Conservation (phyloP, 2,888 invertebrate species). For the Folsomia manolachei region DNA sequence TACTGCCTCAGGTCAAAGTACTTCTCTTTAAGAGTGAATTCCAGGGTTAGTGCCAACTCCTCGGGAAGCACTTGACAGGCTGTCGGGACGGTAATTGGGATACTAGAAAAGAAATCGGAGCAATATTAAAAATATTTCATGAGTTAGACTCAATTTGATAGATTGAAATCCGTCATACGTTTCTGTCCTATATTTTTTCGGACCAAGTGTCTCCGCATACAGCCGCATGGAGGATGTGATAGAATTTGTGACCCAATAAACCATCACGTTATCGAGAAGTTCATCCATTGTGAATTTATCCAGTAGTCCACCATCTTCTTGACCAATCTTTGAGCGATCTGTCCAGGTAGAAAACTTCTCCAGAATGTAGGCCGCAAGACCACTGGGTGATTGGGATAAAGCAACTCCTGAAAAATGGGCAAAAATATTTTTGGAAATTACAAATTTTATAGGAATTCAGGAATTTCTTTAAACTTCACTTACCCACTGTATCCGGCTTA, state of each 20-base stretch:
- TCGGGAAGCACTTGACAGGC: constrained; percentile 54
- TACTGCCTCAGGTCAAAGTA: constrained; percentile 68
- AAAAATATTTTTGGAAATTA: not conserved
- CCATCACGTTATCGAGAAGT: constrained; percentile 73
- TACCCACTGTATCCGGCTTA: constrained; percentile 84
- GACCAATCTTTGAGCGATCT: constrained; percentile 48
- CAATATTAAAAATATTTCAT: too few relatives aligned
- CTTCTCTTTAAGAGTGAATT: constrained; percentile 59
- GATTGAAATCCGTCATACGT: too few relatives aligned
- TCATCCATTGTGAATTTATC: constrained; percentile 57
- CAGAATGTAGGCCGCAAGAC: constrained; percentile 82
- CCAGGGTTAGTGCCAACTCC: constrained; percentile 53
- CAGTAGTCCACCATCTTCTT: constrained; percentile 56
- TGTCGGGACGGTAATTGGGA: constrained; percentile 53
- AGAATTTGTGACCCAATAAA: constrained; percentile 74
- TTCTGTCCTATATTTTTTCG: not conserved
- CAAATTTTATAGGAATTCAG: not conserved
- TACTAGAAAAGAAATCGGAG: constrained; percentile 50
- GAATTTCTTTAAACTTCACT: not conserved
- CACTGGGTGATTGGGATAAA: constrained; percentile 74
- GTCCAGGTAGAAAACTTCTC: constrained; percentile 81
- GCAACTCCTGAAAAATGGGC: constrained; percentile 64
- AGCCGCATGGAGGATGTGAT: constrained; percentile 72
- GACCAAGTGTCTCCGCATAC: constrained; percentile 62
- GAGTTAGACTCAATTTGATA: too few relatives aligned